Evolutionary conservation across 2,888 invertebrate genomes (phyloP).

Genomic region (Euspilapteryx auroguttella): DNA sequence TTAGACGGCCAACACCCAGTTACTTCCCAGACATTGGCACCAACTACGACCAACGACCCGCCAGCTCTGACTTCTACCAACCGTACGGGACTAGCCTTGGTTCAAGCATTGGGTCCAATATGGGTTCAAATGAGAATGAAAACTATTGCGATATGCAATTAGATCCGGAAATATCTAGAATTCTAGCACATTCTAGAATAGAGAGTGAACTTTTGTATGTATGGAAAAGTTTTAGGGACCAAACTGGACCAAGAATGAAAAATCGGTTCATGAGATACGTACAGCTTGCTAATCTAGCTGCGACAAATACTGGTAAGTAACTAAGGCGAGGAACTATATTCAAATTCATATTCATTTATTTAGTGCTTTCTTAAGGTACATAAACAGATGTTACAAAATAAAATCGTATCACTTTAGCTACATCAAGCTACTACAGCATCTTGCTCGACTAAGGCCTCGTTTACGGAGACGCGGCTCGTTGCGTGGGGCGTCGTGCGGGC

Average conservation of each 20-base stretch:
- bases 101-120: too few relatives aligned
- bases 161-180: slow-evolving; percentile 65
- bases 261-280: slow-evolving; percentile 78
- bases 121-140: too few relatives aligned
- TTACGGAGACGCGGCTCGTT: too few relatives aligned
- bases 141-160: slow-evolving; percentile 63
- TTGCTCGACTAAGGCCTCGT: too few relatives aligned
- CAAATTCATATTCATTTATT: too few relatives aligned
- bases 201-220: slow-evolving; percentile 74
- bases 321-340: too few relatives aligned
- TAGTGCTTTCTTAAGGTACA: too few relatives aligned
- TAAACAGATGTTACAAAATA: too few relatives aligned
- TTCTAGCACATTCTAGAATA: slow-evolving; percentile 72
- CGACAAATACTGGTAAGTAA: slow-evolving; percentile 71
- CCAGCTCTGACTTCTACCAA: slow-evolving; percentile 8
- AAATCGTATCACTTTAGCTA: too few relatives aligned
- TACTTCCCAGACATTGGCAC: slow-evolving; percentile 7
- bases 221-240: slow-evolving; percentile 83
- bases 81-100: too few relatives aligned
- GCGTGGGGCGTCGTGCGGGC: too few relatives aligned
- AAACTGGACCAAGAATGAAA: slow-evolving; percentile 74
- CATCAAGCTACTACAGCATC: too few relatives aligned
- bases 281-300: slow-evolving; percentile 77
- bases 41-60: slow-evolving; percentile 1
- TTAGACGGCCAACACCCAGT: slow-evolving; percentile 17